Evolutionary conservation across 2,888 invertebrate genomes (phyloP), one percentile per base, ranked within the genome.

Genomic region (Crossocerus cetratus): DNA sequence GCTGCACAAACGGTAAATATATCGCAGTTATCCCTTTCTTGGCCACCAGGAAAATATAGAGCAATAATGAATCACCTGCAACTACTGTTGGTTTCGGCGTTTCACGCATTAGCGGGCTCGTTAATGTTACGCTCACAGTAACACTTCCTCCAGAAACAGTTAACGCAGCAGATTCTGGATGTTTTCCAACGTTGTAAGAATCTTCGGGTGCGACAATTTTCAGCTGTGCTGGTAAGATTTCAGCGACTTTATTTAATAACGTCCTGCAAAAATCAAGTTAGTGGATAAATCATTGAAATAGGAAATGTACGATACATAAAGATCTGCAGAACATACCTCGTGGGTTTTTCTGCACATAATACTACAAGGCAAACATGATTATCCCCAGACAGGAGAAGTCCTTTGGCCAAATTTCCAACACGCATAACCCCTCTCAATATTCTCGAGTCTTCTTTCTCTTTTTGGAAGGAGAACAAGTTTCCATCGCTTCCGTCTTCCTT

Each of bases 341-440:
- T 98, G 72, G 99, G 99, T 84, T 98, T 97, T 90, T 98, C 97
- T 69, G 97, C 95, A 91, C 98, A 99, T 68, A 99, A 92, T 65
- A 99, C 97, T 45, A 99, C 99, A 76, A 99, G 93, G 83, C 98
- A 95, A 68, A 99, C 98, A 86, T 94, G 94, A 76, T 94, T 94
- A 91, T 99, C 99, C 4, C 97, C 97, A 78, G 95, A 94, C 22
- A 99, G 92, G 86, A 99, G 92, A 74, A 99, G 93, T 53, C 98
- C 97, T 89, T 97, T 97, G 60, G 97, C 96, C 65, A 98, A 91
- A 87, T 96, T 95, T 65, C 98, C 98, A 57, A 99, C 98, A 77
- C 99, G 94, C 98, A 99, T 98, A 32, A 99, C 98, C 72, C 99
- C 99, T 90, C 98, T 97, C 57, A 99, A 92, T 81, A 96, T 94